These are phyloP conservation scores for Apantesis nais DNA, from an alignment of 2,888 invertebrate species.

Conservation along the genomic window DNA sequence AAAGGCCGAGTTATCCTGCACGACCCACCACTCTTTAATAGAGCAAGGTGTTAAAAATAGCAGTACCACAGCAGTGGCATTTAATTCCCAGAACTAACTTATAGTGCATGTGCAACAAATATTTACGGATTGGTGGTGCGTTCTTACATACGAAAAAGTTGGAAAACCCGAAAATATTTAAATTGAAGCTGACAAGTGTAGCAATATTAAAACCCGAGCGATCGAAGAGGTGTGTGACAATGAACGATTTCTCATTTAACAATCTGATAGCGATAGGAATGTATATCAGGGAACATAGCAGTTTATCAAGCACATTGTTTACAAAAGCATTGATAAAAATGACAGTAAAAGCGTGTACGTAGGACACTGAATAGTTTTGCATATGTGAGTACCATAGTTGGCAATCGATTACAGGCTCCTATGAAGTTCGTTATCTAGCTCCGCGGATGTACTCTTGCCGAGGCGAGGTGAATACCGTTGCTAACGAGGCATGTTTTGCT, in stretches of 20 bases:
- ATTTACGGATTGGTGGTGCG: not conserved
- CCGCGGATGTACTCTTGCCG: too few species aligned
- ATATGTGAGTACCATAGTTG: slow-evolving; percentile 38
- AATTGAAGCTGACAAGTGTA: not conserved
- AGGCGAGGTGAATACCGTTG: not conserved
- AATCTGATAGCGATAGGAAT: slow-evolving; percentile 61
- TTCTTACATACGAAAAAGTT: not conserved
- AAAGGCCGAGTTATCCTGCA: too few species aligned
- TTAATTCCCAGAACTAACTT: not conserved
- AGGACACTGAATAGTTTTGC: slow-evolving; percentile 52
- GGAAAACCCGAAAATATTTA: not conserved
- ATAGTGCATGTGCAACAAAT: not conserved
- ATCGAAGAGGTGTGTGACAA: slow-evolving; percentile 35
- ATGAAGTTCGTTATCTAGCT: slow-evolving; percentile 23
- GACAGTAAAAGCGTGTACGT: slow-evolving; percentile 67
- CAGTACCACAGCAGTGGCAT: too few species aligned
- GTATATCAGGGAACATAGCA: slow-evolving; percentile 59
- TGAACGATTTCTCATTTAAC: slow-evolving; percentile 57
- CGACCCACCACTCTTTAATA: too few species aligned
- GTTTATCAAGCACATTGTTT: slow-evolving; percentile 72
- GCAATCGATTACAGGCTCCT: slow-evolving; percentile 45
- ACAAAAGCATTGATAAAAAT: slow-evolving; percentile 73
- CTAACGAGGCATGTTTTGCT: not conserved
- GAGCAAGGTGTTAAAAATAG: too few species aligned
- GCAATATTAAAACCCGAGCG: slow-evolving; percentile 18